A percentile compares a stretch with the other conserved stretches of the same genome.
These are phyloP conservation scores for Calyptommatus sinebrachiatus DNA, from an alignment of 2,113 vertebrate genomes.

Conservation along the genomic window DNA sequence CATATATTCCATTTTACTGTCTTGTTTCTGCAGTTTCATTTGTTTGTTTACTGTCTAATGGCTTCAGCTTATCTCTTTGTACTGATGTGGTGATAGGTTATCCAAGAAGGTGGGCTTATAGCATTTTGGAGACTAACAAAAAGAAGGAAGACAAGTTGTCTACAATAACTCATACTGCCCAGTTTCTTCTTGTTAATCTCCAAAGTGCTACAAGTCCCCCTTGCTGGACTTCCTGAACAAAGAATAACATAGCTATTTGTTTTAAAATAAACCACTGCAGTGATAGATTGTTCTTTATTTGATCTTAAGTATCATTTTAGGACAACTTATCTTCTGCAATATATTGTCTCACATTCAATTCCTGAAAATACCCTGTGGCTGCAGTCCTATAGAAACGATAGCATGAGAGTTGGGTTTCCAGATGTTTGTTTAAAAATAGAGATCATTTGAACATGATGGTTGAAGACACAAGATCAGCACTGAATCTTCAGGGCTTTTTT, in stretches of 20 bases:
- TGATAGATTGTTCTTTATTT: constrained; percentile 1
- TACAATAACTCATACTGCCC: too few relatives aligned
- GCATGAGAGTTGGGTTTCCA: neutral
- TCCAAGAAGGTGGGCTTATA: neutral
- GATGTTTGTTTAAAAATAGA: neutral
- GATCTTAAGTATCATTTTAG: constrained; percentile 1
- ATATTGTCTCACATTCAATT: neutral
- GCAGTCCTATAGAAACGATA: neutral
- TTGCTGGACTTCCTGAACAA: too few relatives aligned
- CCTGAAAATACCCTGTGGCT: neutral
- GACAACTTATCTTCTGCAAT: neutral
- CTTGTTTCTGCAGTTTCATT: constrained; percentile 2
- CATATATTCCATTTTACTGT: neutral
- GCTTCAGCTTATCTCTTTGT: constrained; percentile 3
- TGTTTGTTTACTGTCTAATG: constrained; percentile 4
- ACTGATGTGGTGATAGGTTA: neutral
- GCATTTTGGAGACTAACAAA: too few relatives aligned
- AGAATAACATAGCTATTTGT: too few relatives aligned
- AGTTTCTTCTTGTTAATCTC: too few relatives aligned
- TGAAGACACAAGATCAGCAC: neutral
- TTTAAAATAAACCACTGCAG: neutral
- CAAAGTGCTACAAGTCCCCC: too few relatives aligned
- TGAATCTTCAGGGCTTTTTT: too few relatives aligned
- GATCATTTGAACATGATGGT: neutral
- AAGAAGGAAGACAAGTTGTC: too few relatives aligned